phyloP scores from a whole-genome alignment of 2,797 vertebrate genomes.

The Salmo trutta region DNA sequence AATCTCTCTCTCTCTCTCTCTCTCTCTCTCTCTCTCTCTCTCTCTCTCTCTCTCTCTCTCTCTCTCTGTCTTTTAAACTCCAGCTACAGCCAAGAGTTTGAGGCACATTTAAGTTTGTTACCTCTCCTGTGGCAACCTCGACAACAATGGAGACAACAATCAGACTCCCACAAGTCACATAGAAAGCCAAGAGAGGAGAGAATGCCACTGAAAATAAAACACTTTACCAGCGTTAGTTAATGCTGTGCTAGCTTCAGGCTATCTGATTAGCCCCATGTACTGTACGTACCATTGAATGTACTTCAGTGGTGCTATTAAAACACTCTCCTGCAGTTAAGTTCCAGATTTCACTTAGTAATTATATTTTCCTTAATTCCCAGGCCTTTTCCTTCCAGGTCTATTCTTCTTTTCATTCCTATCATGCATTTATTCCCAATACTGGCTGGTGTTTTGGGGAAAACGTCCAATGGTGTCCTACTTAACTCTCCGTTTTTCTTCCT shows the following conservation, averaged over 20 bases:
- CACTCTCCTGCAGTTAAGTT: constrained; percentile 51
- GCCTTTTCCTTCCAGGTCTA: constrained; percentile 38
- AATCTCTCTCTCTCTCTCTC: no score
- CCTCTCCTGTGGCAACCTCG: constrained; percentile 35
- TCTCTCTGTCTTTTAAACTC: constrained; percentile 2
- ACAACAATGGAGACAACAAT: constrained; percentile 55
- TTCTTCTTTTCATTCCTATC: constrained; percentile 16
- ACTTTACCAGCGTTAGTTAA: constrained; percentile 58
- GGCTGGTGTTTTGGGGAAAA: constrained; percentile 48
- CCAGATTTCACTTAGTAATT: constrained; percentile 61
- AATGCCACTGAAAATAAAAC: constrained; percentile 48
- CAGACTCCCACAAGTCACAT: constrained; percentile 44
- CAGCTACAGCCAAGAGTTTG: constrained; percentile 37
- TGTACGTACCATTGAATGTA: constrained; percentile 24
- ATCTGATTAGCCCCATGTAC: constrained; percentile 38
- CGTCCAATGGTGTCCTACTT: constrained; percentile 58
- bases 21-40: no score
- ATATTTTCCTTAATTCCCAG: constrained; percentile 66
- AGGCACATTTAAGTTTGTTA: constrained; percentile 42
- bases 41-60: no score
- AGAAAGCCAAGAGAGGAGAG: constrained; percentile 38
- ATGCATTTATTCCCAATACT: constrained; percentile 25
- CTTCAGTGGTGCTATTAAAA: constrained; percentile 47
- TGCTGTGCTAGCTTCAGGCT: constrained; percentile 53
- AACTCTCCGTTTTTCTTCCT: constrained; percentile 25